Evolutionary conservation across 37 sponge, comb jelly and placozoan species (phyloP).

Genomic region (Hormiphora californensis): DNA sequence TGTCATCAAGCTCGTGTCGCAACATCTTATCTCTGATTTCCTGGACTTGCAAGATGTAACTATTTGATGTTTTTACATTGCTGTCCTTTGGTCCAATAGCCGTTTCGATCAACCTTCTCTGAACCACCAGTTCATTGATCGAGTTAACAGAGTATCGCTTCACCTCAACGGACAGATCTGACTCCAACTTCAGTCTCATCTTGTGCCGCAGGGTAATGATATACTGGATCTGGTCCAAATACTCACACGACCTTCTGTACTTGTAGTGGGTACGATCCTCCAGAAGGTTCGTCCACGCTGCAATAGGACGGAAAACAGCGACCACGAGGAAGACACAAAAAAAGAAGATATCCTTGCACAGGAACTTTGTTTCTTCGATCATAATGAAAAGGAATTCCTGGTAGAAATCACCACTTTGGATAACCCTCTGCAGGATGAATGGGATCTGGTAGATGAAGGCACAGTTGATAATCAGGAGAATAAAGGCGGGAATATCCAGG

Average conservation of each 20-base stretch:
- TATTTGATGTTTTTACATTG: too few species aligned
- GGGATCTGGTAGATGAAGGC: slow-evolving; percentile 31
- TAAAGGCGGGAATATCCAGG: background rate
- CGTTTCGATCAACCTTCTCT: slow-evolving; percentile 11
- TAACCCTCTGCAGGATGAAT: background rate
- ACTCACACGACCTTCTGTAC: background rate
- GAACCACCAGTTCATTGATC: background rate
- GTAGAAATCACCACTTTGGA: slow-evolving; percentile 48
- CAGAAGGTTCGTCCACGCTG: background rate
- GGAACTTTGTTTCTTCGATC: slow-evolving; percentile 32
- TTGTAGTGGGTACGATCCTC: slow-evolving; percentile 9
- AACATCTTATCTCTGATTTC: slow-evolving; percentile 4
- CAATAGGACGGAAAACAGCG: background rate
- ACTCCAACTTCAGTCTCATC: background rate
- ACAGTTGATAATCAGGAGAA: background rate
- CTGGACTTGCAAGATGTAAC: background rate
- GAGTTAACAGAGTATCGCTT: background rate
- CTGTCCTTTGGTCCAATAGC: too few species aligned
- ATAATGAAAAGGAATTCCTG: slow-evolving; percentile 47
- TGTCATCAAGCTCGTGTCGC: slow-evolving; percentile 13
- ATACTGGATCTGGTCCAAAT: background rate
- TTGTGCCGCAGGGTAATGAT: background rate
- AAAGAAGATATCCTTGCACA: slow-evolving; percentile 17
- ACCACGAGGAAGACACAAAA: background rate
- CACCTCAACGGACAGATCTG: slow-evolving; percentile 9